Evolutionary conservation across 2,797 vertebrate species (phyloP), one percentile per base, ranked within the genome.

Genomic region (Gymnoscopelus microlampas): DNA sequence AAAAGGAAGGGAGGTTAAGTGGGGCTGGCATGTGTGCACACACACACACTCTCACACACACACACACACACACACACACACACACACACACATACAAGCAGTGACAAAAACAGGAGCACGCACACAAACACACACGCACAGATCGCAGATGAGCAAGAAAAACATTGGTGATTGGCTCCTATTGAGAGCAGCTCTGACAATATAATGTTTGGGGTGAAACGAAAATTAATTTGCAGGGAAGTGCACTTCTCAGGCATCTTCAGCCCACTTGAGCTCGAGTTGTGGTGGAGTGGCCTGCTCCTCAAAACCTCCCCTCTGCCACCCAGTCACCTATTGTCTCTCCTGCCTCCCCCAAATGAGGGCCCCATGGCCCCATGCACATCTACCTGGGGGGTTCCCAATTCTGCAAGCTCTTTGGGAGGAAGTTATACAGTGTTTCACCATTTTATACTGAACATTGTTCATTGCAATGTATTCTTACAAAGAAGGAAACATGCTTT

Each of bases 221-320:
- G 89, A 92, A 94, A 91, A 93, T 92, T 90, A 88, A 94, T 93
- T 93, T 93, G 86, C 71, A 65, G 78, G 66, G 77, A 87, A 93
- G 93, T 86, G 91, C 85, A 85, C 89, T 93, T 91, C 80, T 90
- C 79, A 76, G 82, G 73, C 88, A 92, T 92, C 87, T 88, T 87
- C 83, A 90, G 78, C 56, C 80, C 87, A 91, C 90, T 93, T 90
- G 62, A 90, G 84, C 59, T 57, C 50, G 65, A 87, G 82, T 75
- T 91, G 70, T 83, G 92, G 91, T 88, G 85, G 80, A 74, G 68
- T 60, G 66, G 70, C 76, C 70, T 60, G 29, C 67, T 53, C 70
- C 66, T 71, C 74, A 72, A 44, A 73, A 59, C 70, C 84, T 86
- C 85, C 79, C 82, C 73, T 15, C 51, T n/a, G 70, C 83, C 83